phyloP scores from a whole-genome alignment of 2,888 invertebrate genomes.

The Athetis lepigone region DNA sequence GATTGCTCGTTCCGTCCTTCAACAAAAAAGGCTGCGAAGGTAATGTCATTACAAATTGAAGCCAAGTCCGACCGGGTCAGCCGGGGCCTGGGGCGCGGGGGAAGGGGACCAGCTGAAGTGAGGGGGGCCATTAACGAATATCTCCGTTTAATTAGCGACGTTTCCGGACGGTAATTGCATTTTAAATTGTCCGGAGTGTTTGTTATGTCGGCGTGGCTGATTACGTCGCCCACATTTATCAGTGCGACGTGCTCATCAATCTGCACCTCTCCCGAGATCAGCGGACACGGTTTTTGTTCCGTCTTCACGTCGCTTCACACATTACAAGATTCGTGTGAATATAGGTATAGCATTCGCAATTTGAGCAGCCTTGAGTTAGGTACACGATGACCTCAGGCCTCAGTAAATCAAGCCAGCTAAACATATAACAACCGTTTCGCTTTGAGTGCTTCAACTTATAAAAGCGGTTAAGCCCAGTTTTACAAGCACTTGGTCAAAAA shows the following conservation, averaged over 20 bases:
- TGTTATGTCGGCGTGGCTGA: constrained; percentile 54
- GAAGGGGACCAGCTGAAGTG: constrained; percentile 14
- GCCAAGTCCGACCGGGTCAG: constrained; percentile 60
- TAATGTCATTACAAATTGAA: constrained; percentile 66
- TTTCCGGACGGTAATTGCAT: constrained; percentile 79
- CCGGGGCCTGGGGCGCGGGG: constrained; percentile 11
- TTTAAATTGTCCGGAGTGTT: constrained; percentile 76
- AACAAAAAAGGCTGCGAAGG: constrained; percentile 63
- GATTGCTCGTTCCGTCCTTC: constrained; percentile 55
- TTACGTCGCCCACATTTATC: constrained; percentile 51
- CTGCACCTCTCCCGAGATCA: constrained; percentile 27
- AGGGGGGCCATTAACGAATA: constrained; percentile 73
- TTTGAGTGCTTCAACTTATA: constrained; percentile 1
- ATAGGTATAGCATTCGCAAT: background rate
- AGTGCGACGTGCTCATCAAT: constrained; percentile 55
- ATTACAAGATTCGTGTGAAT: background rate
- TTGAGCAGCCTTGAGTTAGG: background rate
- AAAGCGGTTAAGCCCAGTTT: background rate
- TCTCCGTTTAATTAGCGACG: constrained; percentile 82
- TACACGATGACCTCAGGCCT: background rate
- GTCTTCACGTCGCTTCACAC: background rate
- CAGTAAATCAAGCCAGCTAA: background rate
- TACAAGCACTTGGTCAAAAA: constrained; percentile 12
- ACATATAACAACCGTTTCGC: background rate
- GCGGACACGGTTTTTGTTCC: constrained; percentile 8